phyloP scores from a whole-genome alignment of 2,797 vertebrate species.

The Perdix hodgsoniae region DNA sequence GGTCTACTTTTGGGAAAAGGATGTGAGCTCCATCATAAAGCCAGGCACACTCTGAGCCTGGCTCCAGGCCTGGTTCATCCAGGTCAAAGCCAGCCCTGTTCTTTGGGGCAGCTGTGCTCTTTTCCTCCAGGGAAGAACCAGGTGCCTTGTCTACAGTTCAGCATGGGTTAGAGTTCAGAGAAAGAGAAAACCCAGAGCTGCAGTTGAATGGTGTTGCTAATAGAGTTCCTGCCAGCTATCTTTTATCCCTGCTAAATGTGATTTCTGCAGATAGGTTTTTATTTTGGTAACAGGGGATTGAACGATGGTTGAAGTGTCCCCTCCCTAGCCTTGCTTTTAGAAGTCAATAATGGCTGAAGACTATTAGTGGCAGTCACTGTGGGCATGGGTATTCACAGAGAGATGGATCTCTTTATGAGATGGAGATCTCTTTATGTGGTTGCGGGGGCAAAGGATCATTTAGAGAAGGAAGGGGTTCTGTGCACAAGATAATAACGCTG shows the following conservation, averaged over 20 bases:
- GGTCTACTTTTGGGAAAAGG: neutral
- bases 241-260: neutral
- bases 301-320: neutral
- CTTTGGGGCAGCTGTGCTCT: neutral
- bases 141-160: neutral
- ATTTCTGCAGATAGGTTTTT: neutral
- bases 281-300: neutral
- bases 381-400: neutral
- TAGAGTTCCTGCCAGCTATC: neutral
- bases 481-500: neutral
- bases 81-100: neutral
- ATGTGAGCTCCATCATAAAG: neutral
- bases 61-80: neutral
- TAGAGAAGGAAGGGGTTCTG: neutral
- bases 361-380: neutral
- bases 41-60: neutral
- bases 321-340: neutral
- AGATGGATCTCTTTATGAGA: neutral
- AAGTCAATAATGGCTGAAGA: neutral
- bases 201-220: neutral
- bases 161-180: neutral
- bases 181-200: neutral
- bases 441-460: neutral
- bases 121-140: neutral
- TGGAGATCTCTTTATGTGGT: no score